Percentiles rank a stretch among this genome's conserved stretches.
Conservation (phyloP, 2,113 vertebrate species). For the Rhegmatorhina hoffmannsi region DNA sequence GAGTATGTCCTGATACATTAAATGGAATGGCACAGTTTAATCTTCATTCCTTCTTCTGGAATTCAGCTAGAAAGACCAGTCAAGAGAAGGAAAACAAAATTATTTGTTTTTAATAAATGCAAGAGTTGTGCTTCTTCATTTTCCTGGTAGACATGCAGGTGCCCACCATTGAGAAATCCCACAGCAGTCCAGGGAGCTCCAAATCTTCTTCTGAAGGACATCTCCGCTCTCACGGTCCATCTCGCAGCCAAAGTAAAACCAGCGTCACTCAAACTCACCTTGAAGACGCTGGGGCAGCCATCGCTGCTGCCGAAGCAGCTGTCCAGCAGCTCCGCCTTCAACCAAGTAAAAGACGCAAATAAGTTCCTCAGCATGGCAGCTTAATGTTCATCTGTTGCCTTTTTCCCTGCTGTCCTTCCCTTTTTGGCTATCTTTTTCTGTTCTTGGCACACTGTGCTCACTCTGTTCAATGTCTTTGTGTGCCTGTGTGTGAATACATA, state of each 20-base stretch:
- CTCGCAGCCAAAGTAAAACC: slow-evolving; percentile 98
- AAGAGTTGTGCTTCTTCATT: slow-evolving; percentile 34
- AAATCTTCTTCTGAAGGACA: slow-evolving; percentile 98
- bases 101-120: slow-evolving; percentile 3
- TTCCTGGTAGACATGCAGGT: slow-evolving; percentile 89
- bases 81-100: not conserved
- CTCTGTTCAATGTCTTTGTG: slow-evolving; percentile 78
- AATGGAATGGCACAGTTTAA: not conserved
- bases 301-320: slow-evolving; percentile 95
- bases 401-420: slow-evolving; percentile 77
- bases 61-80: not conserved
- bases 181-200: slow-evolving; percentile 97
- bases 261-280: slow-evolving; percentile 97
- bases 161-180: slow-evolving; percentile 96
- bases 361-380: slow-evolving; percentile 91
- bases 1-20: not conserved
- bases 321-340: slow-evolving; percentile 96
- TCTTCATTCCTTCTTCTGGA: not conserved
- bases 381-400: slow-evolving; percentile 90
- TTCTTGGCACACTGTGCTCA: slow-evolving; percentile 78
- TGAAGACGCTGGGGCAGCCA: slow-evolving; percentile 95
- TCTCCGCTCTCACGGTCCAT: slow-evolving; percentile 94
- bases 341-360: slow-evolving; percentile 99
- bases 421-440: slow-evolving; percentile 65
- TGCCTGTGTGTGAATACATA: slow-evolving; percentile 75